These are phyloP conservation scores for Orthonychiurus folsomi DNA, from an alignment of 2,888 invertebrate genomes.

Conservation along the genomic window DNA sequence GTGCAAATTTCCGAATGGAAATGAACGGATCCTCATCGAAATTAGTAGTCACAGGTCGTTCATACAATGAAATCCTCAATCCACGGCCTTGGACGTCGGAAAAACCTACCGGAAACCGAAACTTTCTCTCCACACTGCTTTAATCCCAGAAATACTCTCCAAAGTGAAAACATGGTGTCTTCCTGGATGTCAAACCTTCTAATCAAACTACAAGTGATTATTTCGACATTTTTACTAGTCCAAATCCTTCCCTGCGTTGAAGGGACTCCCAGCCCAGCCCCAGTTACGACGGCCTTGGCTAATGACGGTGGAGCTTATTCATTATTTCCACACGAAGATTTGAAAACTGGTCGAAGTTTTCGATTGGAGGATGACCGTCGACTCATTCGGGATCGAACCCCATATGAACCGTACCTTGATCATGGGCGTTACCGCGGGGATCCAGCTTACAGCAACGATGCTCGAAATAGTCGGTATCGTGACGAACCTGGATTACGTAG, in stretches of 20 bases:
- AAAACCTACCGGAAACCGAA: too few species aligned
- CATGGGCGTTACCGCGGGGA: too few species aligned
- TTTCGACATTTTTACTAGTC: neutral
- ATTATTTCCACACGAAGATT: slow-evolving; percentile 37
- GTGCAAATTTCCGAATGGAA: too few species aligned
- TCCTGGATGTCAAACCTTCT: too few species aligned
- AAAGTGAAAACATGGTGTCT: too few species aligned
- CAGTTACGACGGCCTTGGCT: slow-evolving; percentile 26
- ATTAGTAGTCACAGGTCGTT: too few species aligned
- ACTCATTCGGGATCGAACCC: neutral
- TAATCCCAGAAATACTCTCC: too few species aligned
- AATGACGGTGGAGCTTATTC: slow-evolving; percentile 30
- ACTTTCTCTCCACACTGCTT: too few species aligned
- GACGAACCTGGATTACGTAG: neutral
- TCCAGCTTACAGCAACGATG: too few species aligned
- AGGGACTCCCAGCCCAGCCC: slow-evolving; percentile 3
- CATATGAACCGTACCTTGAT: neutral
- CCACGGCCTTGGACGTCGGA: too few species aligned
- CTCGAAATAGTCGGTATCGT: neutral
- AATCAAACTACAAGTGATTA: neutral
- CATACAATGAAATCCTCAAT: too few species aligned
- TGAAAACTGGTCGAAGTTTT: slow-evolving; percentile 31
- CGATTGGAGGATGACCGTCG: slow-evolving; percentile 26
- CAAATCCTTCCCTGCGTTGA: neutral
- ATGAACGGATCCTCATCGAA: too few species aligned